Conservation (phyloP, 2,888 invertebrate species). For the Mesoligia furuncula region DNA sequence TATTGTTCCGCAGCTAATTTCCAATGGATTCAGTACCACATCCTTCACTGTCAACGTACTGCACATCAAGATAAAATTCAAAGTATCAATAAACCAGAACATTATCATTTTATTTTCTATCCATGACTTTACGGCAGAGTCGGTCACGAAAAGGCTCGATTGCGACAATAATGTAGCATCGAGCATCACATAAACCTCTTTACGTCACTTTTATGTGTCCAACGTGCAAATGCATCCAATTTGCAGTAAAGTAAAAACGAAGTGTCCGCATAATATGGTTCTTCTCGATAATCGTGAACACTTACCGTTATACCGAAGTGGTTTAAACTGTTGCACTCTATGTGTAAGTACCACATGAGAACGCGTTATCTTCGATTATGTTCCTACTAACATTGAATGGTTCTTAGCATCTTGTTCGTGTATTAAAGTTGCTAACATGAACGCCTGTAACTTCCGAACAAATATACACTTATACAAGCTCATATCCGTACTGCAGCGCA, state of each 20-base stretch:
- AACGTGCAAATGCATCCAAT: slow-evolving; percentile 84
- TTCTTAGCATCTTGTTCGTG: slow-evolving; percentile 34
- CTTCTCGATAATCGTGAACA: slow-evolving; percentile 62
- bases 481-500: background rate
- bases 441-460: slow-evolving; percentile 2
- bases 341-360: slow-evolving; percentile 43
- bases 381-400: slow-evolving; percentile 27
- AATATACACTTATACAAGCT: slow-evolving; percentile 15
- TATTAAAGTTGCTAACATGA: slow-evolving; percentile 21
- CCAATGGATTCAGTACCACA: background rate
- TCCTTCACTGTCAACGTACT: background rate
- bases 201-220: slow-evolving; percentile 70
- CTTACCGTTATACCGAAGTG: slow-evolving; percentile 50
- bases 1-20: background rate
- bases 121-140: slow-evolving; percentile 16
- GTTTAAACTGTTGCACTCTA: slow-evolving; percentile 57
- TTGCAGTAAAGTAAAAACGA: slow-evolving; percentile 81
- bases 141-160: slow-evolving; percentile 39
- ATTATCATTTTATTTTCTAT: slow-evolving; percentile 33
- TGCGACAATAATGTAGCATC: slow-evolving; percentile 53
- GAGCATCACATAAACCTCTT: slow-evolving; percentile 61
- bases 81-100: slow-evolving; percentile 25
- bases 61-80: slow-evolving; percentile 1
- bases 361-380: slow-evolving; percentile 48
- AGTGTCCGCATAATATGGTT: slow-evolving; percentile 55